A percentile compares a stretch with the other conserved stretches of the same genome.
These are phyloP conservation scores for Psammodynastes pulverulentus DNA, from an alignment of 2,113 vertebrate genomes.

Conservation along the genomic window DNA sequence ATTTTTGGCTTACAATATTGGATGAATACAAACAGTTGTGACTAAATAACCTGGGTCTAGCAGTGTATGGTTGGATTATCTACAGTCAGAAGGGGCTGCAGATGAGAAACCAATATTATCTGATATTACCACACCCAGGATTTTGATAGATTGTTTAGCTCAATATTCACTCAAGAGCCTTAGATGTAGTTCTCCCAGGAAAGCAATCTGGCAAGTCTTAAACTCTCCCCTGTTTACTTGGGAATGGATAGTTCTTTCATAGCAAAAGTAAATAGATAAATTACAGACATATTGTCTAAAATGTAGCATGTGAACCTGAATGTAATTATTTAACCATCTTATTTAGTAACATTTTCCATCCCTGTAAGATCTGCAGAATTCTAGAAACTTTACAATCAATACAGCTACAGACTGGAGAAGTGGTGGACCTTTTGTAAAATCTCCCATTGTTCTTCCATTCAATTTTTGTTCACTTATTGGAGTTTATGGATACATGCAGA, in stretches of 20 bases:
- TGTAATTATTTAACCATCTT: conserved; percentile 45
- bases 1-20: background rate
- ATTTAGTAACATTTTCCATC: conserved; percentile 38
- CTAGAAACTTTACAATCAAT: conserved; percentile 31
- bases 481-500: conserved; percentile 47
- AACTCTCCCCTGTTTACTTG: conserved; percentile 14
- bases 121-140: background rate
- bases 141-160: conserved; percentile 38
- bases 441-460: conserved; percentile 13
- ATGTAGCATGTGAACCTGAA: conserved; percentile 13
- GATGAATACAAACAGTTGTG: background rate
- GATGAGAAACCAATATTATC: background rate
- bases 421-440: conserved; percentile 28
- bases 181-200: conserved; percentile 32
- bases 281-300: conserved; percentile 34
- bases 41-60: background rate
- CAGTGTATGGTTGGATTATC: background rate
- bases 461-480: conserved; percentile 36
- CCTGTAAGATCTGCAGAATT: conserved; percentile 1
- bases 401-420: background rate
- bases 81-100: background rate
- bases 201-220: background rate
- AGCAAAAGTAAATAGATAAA: conserved; percentile 20
- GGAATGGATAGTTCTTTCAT: background rate
- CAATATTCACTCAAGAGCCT: conserved; percentile 33